Evolutionary conservation across 2,888 invertebrate genomes (phyloP).

Genomic region (Sarcophaga caerulescens): DNA sequence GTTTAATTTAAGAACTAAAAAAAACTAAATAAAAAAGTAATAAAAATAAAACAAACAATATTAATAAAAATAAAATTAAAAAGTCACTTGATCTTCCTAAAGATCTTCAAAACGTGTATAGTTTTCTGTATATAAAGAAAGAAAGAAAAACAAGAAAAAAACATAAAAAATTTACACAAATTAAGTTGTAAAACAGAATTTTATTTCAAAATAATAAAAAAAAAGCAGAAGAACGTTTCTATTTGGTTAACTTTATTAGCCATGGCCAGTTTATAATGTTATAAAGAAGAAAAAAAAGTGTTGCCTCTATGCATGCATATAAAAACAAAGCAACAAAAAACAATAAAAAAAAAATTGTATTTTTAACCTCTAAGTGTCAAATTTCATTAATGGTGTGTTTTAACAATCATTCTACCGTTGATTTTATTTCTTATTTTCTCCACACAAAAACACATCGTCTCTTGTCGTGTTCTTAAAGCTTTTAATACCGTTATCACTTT

Average conservation of each 20-base stretch:
- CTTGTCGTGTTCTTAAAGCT: no score
- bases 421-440: no score
- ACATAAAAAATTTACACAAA: neutral
- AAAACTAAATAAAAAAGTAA: neutral
- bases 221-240: constrained; percentile 10
- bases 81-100: constrained; percentile 15
- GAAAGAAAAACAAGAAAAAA: neutral
- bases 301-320: neutral
- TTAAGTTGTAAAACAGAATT: neutral
- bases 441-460: no score
- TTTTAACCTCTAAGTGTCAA: constrained; percentile 60
- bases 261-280: constrained; percentile 36
- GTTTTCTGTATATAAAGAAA: neutral
- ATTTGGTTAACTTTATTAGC: constrained; percentile 51
- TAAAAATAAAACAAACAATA: constrained; percentile 8
- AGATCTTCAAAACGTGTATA: constrained; percentile 3
- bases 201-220: constrained; percentile 6
- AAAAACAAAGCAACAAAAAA: neutral
- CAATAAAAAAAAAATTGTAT: neutral
- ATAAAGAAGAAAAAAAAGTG: neutral
- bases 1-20: neutral
- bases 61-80: no score
- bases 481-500: neutral
- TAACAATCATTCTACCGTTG: constrained; percentile 30
- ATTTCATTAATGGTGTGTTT: constrained; percentile 47